A percentile compares a stretch with the other conserved stretches of the same genome.
Evolutionary conservation across 2,113 vertebrate species (phyloP).

Genomic region (Crotophaga sulcirostris): DNA sequence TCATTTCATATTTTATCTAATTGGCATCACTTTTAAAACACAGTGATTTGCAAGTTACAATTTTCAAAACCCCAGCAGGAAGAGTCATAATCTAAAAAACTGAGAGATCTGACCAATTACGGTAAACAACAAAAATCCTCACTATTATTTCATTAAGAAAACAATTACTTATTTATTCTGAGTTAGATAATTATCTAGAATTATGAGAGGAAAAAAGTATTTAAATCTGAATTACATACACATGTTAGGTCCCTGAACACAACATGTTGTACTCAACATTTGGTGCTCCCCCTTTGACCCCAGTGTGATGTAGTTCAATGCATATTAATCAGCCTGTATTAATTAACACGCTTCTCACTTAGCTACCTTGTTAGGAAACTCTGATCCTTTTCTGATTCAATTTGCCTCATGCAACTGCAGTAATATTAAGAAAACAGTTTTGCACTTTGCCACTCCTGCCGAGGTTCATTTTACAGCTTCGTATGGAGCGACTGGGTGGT

Average conservation of each 20-base stretch:
- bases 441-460: background rate
- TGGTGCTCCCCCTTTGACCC: background rate
- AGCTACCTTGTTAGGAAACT: background rate
- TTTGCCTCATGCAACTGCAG: background rate
- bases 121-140: background rate
- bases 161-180: background rate
- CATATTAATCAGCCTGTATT: constrained; percentile 19
- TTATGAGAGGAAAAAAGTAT: background rate
- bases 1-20: background rate
- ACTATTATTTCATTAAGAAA: background rate
- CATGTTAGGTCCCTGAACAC: background rate
- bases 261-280: background rate
- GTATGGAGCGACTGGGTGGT: constrained; percentile 56
- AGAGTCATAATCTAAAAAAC: background rate
- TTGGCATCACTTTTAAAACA: background rate
- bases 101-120: background rate
- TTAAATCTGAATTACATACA: constrained; percentile 13
- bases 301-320: background rate
- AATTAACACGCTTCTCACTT: constrained; percentile 20
- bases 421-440: background rate
- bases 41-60: background rate
- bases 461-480: background rate
- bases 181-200: background rate
- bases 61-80: background rate
- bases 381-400: background rate